phyloP scores from a whole-genome alignment of 2,797 vertebrate genomes.

The Cercopithecus mitis region DNA sequence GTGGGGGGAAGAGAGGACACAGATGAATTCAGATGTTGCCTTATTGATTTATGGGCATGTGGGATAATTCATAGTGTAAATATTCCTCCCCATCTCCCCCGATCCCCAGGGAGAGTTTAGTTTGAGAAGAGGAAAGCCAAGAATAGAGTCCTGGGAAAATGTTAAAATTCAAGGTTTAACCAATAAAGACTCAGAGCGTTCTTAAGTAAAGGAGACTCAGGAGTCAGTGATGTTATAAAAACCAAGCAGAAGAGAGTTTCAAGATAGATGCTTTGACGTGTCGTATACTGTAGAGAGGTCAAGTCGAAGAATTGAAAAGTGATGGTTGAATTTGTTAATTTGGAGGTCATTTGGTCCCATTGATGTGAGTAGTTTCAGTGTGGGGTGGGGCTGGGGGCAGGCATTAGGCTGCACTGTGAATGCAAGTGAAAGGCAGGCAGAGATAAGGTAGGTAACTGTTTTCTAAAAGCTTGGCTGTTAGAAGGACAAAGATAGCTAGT shows the following conservation, averaged over 20 bases:
- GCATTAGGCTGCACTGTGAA: neutral
- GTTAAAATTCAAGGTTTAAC: slow-evolving; percentile 51
- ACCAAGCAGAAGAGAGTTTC: neutral
- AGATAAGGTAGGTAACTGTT: neutral
- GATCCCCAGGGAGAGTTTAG: slow-evolving; percentile 52
- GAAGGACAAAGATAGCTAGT: neutral
- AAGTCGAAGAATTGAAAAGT: slow-evolving; percentile 15
- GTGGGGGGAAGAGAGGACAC: neutral
- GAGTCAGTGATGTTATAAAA: slow-evolving; percentile 1
- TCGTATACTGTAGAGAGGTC: neutral
- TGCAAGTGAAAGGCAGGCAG: neutral
- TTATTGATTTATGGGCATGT: slow-evolving; percentile 52
- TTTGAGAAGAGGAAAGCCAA: slow-evolving; percentile 67
- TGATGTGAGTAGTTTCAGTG: neutral
- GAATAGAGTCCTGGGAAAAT: slow-evolving; percentile 74
- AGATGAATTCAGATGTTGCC: neutral
- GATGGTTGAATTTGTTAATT: neutral
- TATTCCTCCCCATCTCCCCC: neutral
- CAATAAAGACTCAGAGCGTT: slow-evolving; percentile 28
- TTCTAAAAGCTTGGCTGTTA: neutral
- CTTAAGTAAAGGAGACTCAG: neutral
- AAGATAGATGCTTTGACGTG: neutral
- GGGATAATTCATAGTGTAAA: slow-evolving; percentile 44
- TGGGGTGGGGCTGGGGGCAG: no score
- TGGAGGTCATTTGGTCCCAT: neutral